Base-by-base conservation (phyloP, 2,888 invertebrate species). In the Drepana falcataria region DNA sequence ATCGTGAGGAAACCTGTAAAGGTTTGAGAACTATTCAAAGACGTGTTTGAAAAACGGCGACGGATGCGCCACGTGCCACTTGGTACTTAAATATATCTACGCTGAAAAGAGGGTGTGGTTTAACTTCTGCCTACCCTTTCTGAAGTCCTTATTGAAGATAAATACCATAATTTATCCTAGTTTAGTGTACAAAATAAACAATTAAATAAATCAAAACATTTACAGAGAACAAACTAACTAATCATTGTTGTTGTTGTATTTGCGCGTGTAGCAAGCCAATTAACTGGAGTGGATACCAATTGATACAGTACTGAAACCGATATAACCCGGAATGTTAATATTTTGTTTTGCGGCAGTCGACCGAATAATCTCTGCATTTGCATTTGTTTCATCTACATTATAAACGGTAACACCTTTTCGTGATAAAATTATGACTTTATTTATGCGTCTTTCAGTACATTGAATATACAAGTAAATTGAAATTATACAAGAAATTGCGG, bases 361-460 rank as follows among this genome's bases (percentile, higher is more conserved):
- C 63, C 63, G 63, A 60, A 59, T 64, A 66, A 63, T 59, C 59
- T 58, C 3, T 9, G 52, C 60, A 64, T 66, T 66, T 66, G 62
- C 61, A 66, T 66, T 63, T 59, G 64, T 60, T 60, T 61, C 58
- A 3, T 33, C 34, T 40, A 9, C 44, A 44, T 44, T 44, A 44
- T 44, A 44, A 6, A 9, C 6, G 44, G 4, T 9, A 44, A 35
- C 47, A 54, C 56, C 55, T 55, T 53, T 55, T 51, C 33, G 47
- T 52, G 56, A 54, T 54, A 54, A 57, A 57, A 54, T 34, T 53
- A 40, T 41, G 48, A 48, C 35, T 37, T 49, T 49, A 49, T 35
- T 49, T 21, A 21, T 21, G 35, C 35, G n/a, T 37, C 35, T 49
- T 35, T n/a, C 35, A n/a, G 35, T 49, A n/a, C 21, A 37, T 49